Conservation (phyloP, 2,797 vertebrate species). For the Amphiprion clarkii region DNA sequence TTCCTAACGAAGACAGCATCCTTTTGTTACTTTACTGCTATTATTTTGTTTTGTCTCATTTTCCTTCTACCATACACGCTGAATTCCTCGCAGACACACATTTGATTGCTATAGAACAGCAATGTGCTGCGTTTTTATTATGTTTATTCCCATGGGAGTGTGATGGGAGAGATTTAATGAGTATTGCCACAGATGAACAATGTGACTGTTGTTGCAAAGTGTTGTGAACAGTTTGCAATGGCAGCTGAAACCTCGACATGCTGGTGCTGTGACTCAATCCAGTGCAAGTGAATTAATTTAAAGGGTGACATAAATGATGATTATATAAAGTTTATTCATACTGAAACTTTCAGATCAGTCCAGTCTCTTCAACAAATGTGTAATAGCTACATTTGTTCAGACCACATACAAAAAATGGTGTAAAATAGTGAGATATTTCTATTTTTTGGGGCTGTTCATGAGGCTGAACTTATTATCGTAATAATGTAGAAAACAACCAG, state of each 20-base stretch:
- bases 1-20: not conserved
- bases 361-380: too few relatives aligned
- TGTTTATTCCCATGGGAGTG: constrained; percentile 31
- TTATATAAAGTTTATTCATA: constrained; percentile 21
- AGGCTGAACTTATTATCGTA: too few relatives aligned
- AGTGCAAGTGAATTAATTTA: constrained; percentile 42
- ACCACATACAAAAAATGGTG: too few relatives aligned
- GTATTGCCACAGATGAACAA: constrained; percentile 42
- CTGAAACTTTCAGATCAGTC: not conserved
- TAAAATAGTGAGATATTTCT: too few relatives aligned
- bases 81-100: constrained; percentile 17
- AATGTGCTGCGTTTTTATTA: constrained; percentile 22
- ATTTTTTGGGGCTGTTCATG: too few relatives aligned
- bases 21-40: constrained; percentile 5
- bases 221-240: constrained; percentile 38
- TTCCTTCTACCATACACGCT: constrained; percentile 4
- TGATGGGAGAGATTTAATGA: constrained; percentile 49
- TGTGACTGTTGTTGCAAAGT: constrained; percentile 46
- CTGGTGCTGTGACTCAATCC: constrained; percentile 27
- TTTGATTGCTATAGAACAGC: constrained; percentile 30
- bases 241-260: constrained; percentile 38
- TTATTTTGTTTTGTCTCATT: constrained; percentile 21
- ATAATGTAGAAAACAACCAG: too few relatives aligned
- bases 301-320: constrained; percentile 6
- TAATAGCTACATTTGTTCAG: too few relatives aligned